These are phyloP conservation scores for Thunnus albacares DNA, from an alignment of 2,797 vertebrate genomes.

Conservation along the genomic window DNA sequence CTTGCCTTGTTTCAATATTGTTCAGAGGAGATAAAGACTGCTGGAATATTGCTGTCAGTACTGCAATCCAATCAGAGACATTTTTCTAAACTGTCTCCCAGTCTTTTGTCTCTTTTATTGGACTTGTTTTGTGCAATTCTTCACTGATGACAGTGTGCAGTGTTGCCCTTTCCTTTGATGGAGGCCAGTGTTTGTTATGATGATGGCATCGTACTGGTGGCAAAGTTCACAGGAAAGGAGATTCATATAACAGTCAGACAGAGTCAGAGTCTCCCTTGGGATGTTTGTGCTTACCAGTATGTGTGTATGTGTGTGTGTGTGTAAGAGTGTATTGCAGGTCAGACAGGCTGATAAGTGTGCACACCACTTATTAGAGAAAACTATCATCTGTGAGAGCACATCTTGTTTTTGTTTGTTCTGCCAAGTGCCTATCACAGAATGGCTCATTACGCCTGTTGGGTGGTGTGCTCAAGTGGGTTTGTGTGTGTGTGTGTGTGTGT, in stretches of 20 bases:
- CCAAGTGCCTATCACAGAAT: constrained; percentile 54
- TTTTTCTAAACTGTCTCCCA: constrained; percentile 1
- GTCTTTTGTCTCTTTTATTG: constrained; percentile 6
- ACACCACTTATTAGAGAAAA: constrained; percentile 54
- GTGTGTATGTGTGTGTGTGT: no score
- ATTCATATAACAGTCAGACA: constrained; percentile 47
- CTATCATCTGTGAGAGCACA: constrained; percentile 50
- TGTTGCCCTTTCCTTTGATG: constrained; percentile 30
- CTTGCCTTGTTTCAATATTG: constrained; percentile 37
- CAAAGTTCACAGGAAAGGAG: constrained; percentile 61
- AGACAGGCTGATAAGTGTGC: constrained; percentile 24
- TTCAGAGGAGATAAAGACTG: constrained; percentile 33
- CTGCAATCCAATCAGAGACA: constrained; percentile 33
- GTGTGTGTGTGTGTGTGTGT: background rate
- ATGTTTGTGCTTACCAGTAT: background rate
- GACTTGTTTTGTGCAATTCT: constrained; percentile 30
- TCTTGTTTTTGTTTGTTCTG: constrained; percentile 67
- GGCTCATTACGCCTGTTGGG: constrained; percentile 54
- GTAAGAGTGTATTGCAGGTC: constrained; percentile 11
- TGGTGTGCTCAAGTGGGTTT: constrained; percentile 9
- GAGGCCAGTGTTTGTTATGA: constrained; percentile 58
- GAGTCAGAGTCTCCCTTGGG: constrained; percentile 18
- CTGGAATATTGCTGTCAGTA: constrained; percentile 34
- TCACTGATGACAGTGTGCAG: constrained; percentile 37
- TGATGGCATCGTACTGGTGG: constrained; percentile 49